Percentiles rank a stretch among this genome's conserved stretches.
Evolutionary conservation across 1,140 invertebrate genomes (phyloP).

Genomic region (Aphaenogaster floridana): DNA sequence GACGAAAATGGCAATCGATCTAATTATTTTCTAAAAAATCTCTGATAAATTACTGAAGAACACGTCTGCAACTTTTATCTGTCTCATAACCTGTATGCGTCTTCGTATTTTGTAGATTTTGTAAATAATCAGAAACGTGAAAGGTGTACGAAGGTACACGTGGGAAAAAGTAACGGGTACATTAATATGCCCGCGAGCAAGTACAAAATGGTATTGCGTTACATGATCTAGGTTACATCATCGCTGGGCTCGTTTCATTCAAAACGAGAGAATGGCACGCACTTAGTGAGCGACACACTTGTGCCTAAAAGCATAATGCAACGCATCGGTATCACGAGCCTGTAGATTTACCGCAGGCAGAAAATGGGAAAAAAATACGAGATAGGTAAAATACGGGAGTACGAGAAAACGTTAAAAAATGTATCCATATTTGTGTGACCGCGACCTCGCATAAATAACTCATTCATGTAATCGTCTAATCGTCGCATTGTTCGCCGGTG

Average conservation of each 20-base stretch:
- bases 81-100: not conserved
- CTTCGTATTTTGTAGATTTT: not conserved
- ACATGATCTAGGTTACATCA: slow-evolving; percentile 29
- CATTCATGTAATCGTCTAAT: not conserved
- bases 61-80: not conserved
- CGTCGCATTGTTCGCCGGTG: slow-evolving; percentile 30
- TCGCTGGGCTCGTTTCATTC: slow-evolving; percentile 26
- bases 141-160: not conserved
- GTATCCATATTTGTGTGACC: not conserved
- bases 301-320: not conserved
- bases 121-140: not conserved
- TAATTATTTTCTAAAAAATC: not conserved
- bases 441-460: slow-evolving; percentile 34
- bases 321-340: not conserved
- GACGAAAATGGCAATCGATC: not conserved
- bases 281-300: not conserved
- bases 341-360: not conserved
- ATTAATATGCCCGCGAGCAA: not conserved
- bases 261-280: not conserved
- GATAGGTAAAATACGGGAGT: not conserved
- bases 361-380: not conserved
- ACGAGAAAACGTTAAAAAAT: not conserved
- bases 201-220: slow-evolving; percentile 31
- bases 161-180: slow-evolving; percentile 27
- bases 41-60: not conserved